Evolutionary conservation across 2,113 vertebrate species (phyloP).

Genomic region (Platichthys flesus): DNA sequence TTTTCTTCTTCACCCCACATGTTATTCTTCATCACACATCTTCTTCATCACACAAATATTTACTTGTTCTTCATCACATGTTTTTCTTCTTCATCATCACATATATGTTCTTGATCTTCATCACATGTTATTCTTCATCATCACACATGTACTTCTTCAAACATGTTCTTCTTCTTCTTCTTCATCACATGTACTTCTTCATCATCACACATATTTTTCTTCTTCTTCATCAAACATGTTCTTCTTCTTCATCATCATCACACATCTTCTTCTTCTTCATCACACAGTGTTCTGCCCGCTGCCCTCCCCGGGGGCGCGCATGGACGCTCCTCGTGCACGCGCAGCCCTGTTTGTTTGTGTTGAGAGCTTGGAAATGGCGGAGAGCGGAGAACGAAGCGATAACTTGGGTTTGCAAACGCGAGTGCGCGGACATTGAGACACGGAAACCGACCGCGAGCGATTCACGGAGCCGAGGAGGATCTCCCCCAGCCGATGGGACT

Average conservation of each 20-base stretch:
- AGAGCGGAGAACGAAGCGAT: conserved; percentile 79
- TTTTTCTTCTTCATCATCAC: background rate
- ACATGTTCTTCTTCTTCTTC: too few species aligned
- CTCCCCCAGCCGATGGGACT: conserved; percentile 29
- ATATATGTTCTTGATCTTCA: background rate
- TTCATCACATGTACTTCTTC: too few species aligned
- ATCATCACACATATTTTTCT: too few species aligned
- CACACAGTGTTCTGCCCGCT: conserved; percentile 6
- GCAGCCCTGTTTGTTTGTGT: conserved; percentile 86
- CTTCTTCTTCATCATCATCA: background rate
- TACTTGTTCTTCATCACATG: too few species aligned
- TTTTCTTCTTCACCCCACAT: too few species aligned
- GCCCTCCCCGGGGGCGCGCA: conserved; percentile 57
- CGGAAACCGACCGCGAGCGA: conserved; percentile 26
- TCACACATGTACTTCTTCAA: background rate
- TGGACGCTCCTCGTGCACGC: conserved; percentile 53
- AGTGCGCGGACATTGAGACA: conserved; percentile 61
- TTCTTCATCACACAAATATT: background rate
- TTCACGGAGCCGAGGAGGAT: background rate
- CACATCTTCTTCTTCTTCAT: background rate
- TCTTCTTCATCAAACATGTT: background rate
- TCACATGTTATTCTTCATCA: background rate
- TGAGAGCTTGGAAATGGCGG: conserved; percentile 86
- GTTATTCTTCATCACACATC: background rate
- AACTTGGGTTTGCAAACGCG: conserved; percentile 68